phyloP scores from a whole-genome alignment of 1,140 invertebrate species.

The Sminthurinus signatus region DNA sequence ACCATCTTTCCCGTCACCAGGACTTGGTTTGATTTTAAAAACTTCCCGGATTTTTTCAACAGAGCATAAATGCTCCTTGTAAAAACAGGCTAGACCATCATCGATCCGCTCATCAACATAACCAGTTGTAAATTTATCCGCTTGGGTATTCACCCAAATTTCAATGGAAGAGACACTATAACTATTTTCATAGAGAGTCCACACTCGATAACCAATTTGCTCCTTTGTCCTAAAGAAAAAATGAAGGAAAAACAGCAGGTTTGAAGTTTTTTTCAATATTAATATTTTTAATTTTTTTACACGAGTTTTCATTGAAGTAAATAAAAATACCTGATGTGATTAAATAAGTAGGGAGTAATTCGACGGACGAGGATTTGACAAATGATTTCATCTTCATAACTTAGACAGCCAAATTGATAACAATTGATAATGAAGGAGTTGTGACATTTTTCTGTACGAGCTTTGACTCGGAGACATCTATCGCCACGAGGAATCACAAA shows the following conservation, averaged over 20 bases:
- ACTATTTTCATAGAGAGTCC: neutral
- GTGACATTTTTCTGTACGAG: neutral
- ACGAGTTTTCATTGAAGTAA: too few species aligned
- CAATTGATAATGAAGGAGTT: neutral
- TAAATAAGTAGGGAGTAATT: neutral
- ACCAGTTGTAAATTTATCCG: neutral
- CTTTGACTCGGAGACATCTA: neutral
- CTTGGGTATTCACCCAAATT: neutral
- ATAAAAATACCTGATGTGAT: neutral
- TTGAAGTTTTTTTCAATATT: too few species aligned
- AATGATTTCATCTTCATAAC: neutral
- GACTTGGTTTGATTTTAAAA: neutral
- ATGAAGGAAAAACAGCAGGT: too few species aligned
- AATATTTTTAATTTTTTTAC: too few species aligned
- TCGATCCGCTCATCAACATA: conserved; percentile 4
- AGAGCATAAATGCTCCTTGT: neutral
- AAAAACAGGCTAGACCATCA: neutral
- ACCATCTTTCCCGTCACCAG: too few species aligned
- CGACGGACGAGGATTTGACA: neutral
- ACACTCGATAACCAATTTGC: neutral
- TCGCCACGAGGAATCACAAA: neutral
- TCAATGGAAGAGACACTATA: neutral
- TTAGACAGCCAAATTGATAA: neutral
- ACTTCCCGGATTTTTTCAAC: neutral
- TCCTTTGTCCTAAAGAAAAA: neutral